Base-by-base conservation (phyloP, 2,113 vertebrate genomes). In the Scolopax mira region DNA sequence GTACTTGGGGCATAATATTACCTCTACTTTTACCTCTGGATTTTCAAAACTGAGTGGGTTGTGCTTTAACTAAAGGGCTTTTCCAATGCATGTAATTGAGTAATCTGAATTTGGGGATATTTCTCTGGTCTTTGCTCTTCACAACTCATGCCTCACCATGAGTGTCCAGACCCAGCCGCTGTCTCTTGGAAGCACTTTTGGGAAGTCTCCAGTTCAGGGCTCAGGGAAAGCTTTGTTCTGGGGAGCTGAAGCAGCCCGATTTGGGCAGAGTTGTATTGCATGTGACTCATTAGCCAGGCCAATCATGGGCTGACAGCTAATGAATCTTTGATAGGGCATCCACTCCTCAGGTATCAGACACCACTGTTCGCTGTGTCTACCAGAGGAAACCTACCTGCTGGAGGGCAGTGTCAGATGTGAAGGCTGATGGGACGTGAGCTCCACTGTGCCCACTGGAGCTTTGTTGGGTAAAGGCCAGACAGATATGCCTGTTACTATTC, bases 101-200 rank as follows among this genome's bases (percentile, higher is more conserved):
- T 48, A 17, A 67, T 15, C 4, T 11, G 22, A n/a, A 39, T 7
- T 60, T 6, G 4, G 23, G n/a, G 18, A 31, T 24, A 15, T 31
- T 23, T 11, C 4, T 18, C 31, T 15, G 31, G 31, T 51, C 15
- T 70, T 64, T 33, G 49, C 37, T 39, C 33, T 46, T 70, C 27
- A 8, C 35, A 18, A 6, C 33, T 46, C 11, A 1, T 3, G 21
- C 25, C 48, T 35, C 25, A 2, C 1, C 2, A 11, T 4, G 18
- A 9, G 12, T 19, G 64, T 41, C 13, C 31, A 11, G 49, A 15
- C 10, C 1, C 5, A 17, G 42, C 4, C 5, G 7, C 23, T 3
- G 7, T 19, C 58, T 24, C 70, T 24, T 39, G 2, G 6, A 31
- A 22, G 35, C 3, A 3, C 31, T 6, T 22, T 17, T 35, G 41